Conservation (phyloP, 37 sponge, comb jelly and placozoan genomes). For the Corticium candelabrum region DNA sequence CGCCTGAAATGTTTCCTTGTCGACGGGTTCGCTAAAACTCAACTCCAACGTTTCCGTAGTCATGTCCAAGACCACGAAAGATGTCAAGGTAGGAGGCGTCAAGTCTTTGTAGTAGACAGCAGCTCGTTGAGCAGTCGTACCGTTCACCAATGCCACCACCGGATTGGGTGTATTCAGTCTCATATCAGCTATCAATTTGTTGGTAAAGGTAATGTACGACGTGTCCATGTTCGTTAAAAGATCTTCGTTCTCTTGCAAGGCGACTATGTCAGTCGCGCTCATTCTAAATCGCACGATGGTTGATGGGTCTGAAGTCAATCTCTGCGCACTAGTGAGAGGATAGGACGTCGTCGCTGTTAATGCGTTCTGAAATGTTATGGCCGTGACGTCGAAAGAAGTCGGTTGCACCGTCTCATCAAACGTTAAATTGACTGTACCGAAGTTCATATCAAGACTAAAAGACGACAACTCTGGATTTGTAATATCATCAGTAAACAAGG, state of each 20-base stretch:
- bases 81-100: slow-evolving; percentile 11
- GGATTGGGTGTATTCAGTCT: not conserved
- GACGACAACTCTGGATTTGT: slow-evolving; percentile 29
- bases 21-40: not conserved
- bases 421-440: slow-evolving; percentile 25
- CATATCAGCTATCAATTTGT: slow-evolving; percentile 67
- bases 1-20: not conserved
- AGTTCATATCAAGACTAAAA: slow-evolving; percentile 16
- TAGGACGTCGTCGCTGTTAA: not conserved
- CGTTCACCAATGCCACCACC: not conserved
- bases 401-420: slow-evolving; percentile 73
- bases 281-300: not conserved
- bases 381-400: slow-evolving; percentile 25
- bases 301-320: not conserved
- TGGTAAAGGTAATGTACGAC: slow-evolving; percentile 55
- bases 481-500: slow-evolving; percentile 14
- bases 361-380: not conserved
- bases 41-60: not conserved
- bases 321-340: not conserved
- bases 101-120: not conserved
- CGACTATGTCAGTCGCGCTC: slow-evolving; percentile 29
- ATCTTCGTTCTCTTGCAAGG: slow-evolving; percentile 35
- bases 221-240: slow-evolving; percentile 36
- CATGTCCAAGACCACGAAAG: not conserved
- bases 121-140: slow-evolving; percentile 9